A percentile compares a stretch with the other conserved stretches of the same genome.
Conservation (phyloP, 2,797 vertebrate genomes). For the Miichthys miiuy region DNA sequence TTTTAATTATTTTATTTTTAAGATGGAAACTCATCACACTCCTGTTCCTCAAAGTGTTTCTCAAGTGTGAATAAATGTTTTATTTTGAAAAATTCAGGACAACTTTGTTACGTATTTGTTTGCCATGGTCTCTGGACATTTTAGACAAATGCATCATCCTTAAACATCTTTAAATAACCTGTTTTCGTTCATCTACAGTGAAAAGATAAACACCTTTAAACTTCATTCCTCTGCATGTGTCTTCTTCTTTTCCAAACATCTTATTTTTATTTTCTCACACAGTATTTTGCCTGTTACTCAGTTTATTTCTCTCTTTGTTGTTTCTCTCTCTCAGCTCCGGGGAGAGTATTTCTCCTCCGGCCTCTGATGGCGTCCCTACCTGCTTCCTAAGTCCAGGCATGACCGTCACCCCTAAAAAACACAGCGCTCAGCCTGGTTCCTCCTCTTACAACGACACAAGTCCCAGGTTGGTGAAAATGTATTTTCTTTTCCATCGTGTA, state of each 20-base stretch:
- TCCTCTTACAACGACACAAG: conserved; percentile 40
- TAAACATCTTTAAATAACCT: background rate
- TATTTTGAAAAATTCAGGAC: no score
- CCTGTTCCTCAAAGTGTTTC: background rate
- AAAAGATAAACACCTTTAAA: background rate
- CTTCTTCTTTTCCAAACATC: background rate
- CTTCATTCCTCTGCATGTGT: background rate
- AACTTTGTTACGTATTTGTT: background rate
- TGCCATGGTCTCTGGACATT: background rate
- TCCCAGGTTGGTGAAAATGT: conserved; percentile 62
- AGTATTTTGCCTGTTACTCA: background rate
- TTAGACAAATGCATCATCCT: background rate
- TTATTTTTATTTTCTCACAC: background rate
- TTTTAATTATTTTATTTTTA: background rate
- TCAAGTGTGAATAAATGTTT: no score
- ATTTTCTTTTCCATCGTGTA: background rate
- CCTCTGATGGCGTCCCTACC: conserved; percentile 50
- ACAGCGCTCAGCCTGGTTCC: conserved; percentile 45
- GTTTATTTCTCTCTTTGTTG: background rate
- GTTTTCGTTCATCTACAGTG: background rate
- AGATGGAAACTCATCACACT: background rate
- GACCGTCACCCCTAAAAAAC: conserved; percentile 55
- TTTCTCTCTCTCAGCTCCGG: conserved; percentile 36
- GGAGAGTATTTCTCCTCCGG: conserved; percentile 49
- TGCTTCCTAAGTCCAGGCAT: conserved; percentile 59